phyloP scores from a whole-genome alignment of 2,797 vertebrate genomes.

The Anableps anableps region DNA sequence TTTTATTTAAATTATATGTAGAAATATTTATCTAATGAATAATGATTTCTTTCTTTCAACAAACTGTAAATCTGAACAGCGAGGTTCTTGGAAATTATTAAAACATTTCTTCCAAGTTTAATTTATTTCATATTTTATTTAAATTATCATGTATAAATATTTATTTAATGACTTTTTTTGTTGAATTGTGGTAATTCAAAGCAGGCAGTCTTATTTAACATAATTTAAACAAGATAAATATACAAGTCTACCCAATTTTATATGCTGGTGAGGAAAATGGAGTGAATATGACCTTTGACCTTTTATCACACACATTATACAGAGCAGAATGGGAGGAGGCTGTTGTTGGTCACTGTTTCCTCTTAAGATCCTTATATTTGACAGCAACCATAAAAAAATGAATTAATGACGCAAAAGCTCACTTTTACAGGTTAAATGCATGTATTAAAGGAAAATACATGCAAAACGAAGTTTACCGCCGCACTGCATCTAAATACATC shows the following conservation, averaged over 20 bases:
- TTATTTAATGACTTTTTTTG: not conserved
- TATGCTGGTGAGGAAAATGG: slow-evolving; percentile 58
- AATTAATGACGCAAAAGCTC: slow-evolving; percentile 23
- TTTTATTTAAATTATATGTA: not conserved
- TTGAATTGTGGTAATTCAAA: slow-evolving; percentile 29
- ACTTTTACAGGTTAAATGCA: slow-evolving; percentile 21
- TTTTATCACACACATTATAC: slow-evolving; percentile 10
- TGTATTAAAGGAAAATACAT: slow-evolving; percentile 2
- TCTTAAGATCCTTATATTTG: slow-evolving; percentile 3
- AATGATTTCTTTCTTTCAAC: not conserved
- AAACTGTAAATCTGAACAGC: not conserved
- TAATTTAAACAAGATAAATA: slow-evolving; percentile 38
- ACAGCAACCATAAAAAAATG: slow-evolving; percentile 3
- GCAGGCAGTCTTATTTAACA: slow-evolving; percentile 43
- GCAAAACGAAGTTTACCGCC: slow-evolving; percentile 12
- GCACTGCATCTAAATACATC: slow-evolving; percentile 30
- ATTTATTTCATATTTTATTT: not conserved
- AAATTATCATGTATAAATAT: not conserved
- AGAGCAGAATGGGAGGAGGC: too few species aligned
- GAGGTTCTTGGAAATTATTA: not conserved
- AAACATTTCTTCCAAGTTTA: not conserved
- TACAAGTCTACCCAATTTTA: slow-evolving; percentile 18
- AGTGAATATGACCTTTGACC: slow-evolving; percentile 51
- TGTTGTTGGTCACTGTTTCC: not conserved
- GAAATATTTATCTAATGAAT: not conserved